A percentile compares a stretch with the other conserved stretches of the same genome.
Evolutionary conservation across 37 sponge, comb jelly and placozoan genomes (phyloP).

Genomic region (Ianthella basta): DNA sequence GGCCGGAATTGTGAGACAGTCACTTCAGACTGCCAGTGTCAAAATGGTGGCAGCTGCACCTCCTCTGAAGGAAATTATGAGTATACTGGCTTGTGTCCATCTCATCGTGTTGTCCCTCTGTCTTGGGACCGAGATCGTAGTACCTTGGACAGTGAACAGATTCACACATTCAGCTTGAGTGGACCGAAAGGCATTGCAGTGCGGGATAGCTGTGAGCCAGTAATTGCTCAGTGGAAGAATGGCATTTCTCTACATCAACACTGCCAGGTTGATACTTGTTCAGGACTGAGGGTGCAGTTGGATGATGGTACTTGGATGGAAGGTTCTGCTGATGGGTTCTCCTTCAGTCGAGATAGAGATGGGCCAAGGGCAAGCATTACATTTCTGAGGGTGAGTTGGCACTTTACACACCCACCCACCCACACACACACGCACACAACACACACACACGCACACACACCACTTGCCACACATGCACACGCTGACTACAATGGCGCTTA

Average conservation of each 20-base stretch:
- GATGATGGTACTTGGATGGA: background rate
- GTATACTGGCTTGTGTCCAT: background rate
- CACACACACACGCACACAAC: background rate
- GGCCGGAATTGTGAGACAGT: constrained; percentile 16
- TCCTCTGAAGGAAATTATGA: constrained; percentile 6
- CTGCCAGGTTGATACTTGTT: background rate
- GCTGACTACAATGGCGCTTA: background rate
- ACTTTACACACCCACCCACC: background rate
- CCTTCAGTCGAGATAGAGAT: constrained; percentile 23
- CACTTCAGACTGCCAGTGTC: constrained; percentile 38
- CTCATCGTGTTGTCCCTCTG: constrained; percentile 32
- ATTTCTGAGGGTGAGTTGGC: background rate
- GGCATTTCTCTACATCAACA: constrained; percentile 28
- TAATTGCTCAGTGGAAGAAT: constrained; percentile 35
- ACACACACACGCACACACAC: background rate
- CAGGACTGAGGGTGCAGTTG: background rate
- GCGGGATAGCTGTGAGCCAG: constrained; percentile 18
- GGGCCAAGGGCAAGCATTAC: constrained; percentile 20
- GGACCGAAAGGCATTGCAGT: constrained; percentile 22
- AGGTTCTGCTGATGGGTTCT: constrained; percentile 6
- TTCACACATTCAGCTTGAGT: constrained; percentile 15
- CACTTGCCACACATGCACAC: background rate
- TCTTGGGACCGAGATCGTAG: constrained; percentile 22
- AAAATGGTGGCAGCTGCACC: constrained; percentile 36
- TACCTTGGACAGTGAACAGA: background rate